Evolutionary conservation across 37 sponge, comb jelly and placozoan species (phyloP), one percentile per base, ranked within the genome.

Genomic region (Agelas oroides): DNA sequence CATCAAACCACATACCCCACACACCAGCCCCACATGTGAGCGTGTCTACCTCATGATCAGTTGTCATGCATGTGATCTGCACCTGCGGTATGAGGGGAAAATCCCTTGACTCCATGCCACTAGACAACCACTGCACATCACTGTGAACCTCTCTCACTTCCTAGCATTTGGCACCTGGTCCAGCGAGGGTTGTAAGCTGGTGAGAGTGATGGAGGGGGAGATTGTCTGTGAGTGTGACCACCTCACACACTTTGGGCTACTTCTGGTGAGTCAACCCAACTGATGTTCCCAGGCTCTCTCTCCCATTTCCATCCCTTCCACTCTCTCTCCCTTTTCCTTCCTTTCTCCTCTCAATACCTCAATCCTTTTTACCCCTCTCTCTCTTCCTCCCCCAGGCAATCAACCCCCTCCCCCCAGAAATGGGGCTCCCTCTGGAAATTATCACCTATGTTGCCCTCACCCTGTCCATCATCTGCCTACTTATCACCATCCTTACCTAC

Each of bases 371-470:
- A 2, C 62, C 62, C n/a, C 27, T 73, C 3, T 71, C 40, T 71
- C n/a, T 37, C 1, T 73, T 6, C 69, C 23, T 27, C 11, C 30
- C 40, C 0, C 31, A 87, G 81, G 75, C 38, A 46, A 62, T 87
- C 33, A 34, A 27, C 19, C 75, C 74, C 33, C 27, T 24, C 24
- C 32, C 67, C 6, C 57, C 78, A 16, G 76, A 23, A 58, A 31
- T 40, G 54, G 53, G 37, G 0, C 58, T 76, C 56, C 18, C 59
- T 0, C 19, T 76, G 37, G 63, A 78, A 13, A 65, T 81, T 57
- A 77, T 89, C 37, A 83, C 84, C 12, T 89, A 83, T 65, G 70
- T 83, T 61, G 84, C 84, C n/a, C 31, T 27, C 1, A n/a, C 21
- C 20, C 27, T 89, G 19, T 89, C 89, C 28, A 58, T 83, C 5